Evolutionary conservation across 2,113 vertebrate genomes (phyloP).

Genomic region (Charina bottae): DNA sequence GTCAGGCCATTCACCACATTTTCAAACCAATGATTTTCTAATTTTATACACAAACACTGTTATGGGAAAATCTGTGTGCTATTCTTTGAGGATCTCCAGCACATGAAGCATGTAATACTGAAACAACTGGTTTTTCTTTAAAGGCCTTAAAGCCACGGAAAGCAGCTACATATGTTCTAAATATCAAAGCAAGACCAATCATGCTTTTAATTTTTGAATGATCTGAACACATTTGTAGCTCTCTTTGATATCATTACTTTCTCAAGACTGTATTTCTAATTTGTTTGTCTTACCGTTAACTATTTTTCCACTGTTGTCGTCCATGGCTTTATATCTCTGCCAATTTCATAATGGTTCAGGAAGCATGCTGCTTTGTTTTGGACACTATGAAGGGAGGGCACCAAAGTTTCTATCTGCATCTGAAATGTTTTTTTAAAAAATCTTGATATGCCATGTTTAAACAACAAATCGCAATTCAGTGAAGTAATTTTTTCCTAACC

Average conservation of each 20-base stretch:
- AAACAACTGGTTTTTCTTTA: constrained; percentile 4
- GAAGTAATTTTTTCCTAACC: constrained; percentile 22
- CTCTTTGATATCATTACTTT: constrained; percentile 55
- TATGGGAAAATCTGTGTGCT: neutral
- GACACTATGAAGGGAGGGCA: neutral
- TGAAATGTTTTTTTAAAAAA: constrained; percentile 39
- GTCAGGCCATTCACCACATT: constrained; percentile 4
- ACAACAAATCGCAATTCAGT: constrained; percentile 51
- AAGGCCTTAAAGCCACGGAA: constrained; percentile 19
- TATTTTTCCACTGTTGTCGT: constrained; percentile 45
- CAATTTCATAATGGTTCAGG: constrained; percentile 42
- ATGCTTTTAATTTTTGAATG: constrained; percentile 47
- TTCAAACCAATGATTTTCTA: constrained; percentile 8
- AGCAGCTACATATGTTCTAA: constrained; percentile 50
- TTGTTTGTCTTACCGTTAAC: constrained; percentile 65
- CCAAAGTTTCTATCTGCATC: neutral
- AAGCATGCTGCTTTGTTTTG: constrained; percentile 41
- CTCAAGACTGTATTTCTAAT: constrained; percentile 53
- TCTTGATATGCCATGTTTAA: constrained; percentile 45
- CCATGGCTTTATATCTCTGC: constrained; percentile 43
- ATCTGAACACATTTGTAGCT: constrained; percentile 53
- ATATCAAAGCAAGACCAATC: constrained; percentile 54
- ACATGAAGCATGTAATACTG: constrained; percentile 8
- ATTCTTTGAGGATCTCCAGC: constrained; percentile 14
- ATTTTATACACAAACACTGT: neutral